Evolutionary conservation across 92 coral and sea anemone species (phyloP), one percentile per base, ranked within the genome.

Genomic region (Epizoanthus scotinus): DNA sequence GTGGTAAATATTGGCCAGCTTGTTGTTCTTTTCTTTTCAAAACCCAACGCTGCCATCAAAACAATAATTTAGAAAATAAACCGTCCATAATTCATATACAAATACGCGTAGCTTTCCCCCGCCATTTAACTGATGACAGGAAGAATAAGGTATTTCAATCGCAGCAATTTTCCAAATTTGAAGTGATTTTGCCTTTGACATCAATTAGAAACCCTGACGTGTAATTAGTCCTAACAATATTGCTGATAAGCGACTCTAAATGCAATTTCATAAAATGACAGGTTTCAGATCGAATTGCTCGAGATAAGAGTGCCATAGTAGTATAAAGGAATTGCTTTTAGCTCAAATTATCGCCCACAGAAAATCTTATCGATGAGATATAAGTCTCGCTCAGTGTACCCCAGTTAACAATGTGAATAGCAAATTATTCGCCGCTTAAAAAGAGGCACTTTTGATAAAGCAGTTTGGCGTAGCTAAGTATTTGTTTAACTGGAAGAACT

Each of bases 231-330:
- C 10, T 29, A 58, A 75, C 81, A 59, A 59, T 58, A 58, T 67
- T 36, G n/a, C 67, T 54, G 81, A 75, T 75, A 75, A 75, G 81
- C 68, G 68, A 58, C 66, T 59, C 68, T 75, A 59, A 55, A 58
- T 59, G 68, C 68, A 75, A 75, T 75, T 75, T 44, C 61, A 19
- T 31, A 58, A 59, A 59, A 67, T 75, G 81, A 75, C 81, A 59
- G 56, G 68, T 57, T 75, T 75, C 31, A 59, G 67, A 59, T 75
- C 61, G 81, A 75, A 75, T 21, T 34, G 67, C 66, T 3, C 38
- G 19, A 58, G 81, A 75, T 75, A 59, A 75, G 55, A 53, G 24
- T 8, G 31, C 44, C 56, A 58, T 14, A 38, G 47, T 68, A 17
- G 29, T 36, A 68, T 9, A n/a, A 2, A 68, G 9, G 73, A 20